A percentile compares a stretch with the other conserved stretches of the same genome.
Evolutionary conservation across 2,888 invertebrate species (phyloP).

Genomic region (Volucella bombylans): DNA sequence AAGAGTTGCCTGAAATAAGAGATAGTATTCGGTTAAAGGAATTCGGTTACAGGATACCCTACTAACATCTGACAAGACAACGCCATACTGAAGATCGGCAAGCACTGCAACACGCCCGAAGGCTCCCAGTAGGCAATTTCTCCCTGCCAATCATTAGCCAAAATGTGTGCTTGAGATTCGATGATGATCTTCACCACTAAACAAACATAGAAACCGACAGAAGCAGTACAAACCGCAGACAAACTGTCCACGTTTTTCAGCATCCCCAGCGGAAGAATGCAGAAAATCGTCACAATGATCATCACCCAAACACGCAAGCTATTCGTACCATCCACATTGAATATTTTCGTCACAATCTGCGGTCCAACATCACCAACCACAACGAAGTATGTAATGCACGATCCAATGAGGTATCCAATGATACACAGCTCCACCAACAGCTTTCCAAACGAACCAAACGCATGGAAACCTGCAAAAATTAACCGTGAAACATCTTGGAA

Average conservation of each 20-base stretch:
- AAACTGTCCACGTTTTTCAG: conserved; percentile 94
- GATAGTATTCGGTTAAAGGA: neutral
- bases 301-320: conserved; percentile 87
- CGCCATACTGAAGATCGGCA: conserved; percentile 98
- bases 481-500: neutral
- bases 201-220: conserved; percentile 95
- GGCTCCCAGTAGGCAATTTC: conserved; percentile 91
- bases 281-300: conserved; percentile 88
- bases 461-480: conserved; percentile 89
- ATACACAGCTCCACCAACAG: conserved; percentile 94
- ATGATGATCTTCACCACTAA: conserved; percentile 92
- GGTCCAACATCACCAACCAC: conserved; percentile 99
- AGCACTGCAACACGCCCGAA: conserved; percentile 92
- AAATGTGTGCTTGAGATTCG: conserved; percentile 90
- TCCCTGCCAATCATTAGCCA: conserved; percentile 88
- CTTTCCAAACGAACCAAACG: conserved; percentile 95
- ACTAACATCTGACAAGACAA: conserved; percentile 97
- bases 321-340: conserved; percentile 87
- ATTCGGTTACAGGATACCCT: neutral
- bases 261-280: conserved; percentile 94
- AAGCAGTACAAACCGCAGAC: conserved; percentile 92
- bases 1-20: conserved; percentile 89
- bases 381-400: conserved; percentile 97
- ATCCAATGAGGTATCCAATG: conserved; percentile 96
- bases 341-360: conserved; percentile 91